Percentiles rank a stretch among this genome's conserved stretches.
phyloP scores from a whole-genome alignment of 1,140 invertebrate genomes.

The Conus ventricosus region DNA sequence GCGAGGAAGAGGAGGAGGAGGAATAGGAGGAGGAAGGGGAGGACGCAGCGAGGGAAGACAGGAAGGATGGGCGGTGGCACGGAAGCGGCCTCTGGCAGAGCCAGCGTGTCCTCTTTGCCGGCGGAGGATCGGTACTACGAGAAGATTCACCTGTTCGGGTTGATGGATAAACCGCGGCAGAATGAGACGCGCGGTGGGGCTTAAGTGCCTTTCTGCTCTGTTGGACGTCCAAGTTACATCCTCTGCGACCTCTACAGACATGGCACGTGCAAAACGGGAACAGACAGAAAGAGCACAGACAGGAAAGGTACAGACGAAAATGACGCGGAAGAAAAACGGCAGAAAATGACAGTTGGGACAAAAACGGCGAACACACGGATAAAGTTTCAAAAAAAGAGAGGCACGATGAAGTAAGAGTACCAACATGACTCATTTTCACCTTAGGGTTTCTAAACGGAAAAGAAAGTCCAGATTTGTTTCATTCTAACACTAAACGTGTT shows the following conservation, averaged over 20 bases:
- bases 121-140: background rate
- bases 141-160: slow-evolving; percentile 9
- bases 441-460: no score
- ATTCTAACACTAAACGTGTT: no score
- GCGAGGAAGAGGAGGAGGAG: slow-evolving; percentile 19
- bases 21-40: background rate
- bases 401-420: no score
- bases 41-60: background rate
- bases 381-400: no score
- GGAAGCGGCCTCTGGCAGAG: background rate
- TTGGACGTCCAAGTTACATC: background rate
- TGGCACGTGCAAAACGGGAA: no score
- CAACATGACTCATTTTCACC: no score
- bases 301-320: no score
- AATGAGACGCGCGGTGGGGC: background rate
- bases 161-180: background rate
- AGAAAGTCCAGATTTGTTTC: no score
- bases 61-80: background rate
- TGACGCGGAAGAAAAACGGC: no score
- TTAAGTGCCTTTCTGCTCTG: background rate
- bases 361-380: no score
- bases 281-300: no score
- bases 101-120: background rate
- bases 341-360: no score
- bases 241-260: background rate